Base-by-base conservation (phyloP, 92 coral and sea anemone genomes). In the Pocillopora grandis region DNA sequence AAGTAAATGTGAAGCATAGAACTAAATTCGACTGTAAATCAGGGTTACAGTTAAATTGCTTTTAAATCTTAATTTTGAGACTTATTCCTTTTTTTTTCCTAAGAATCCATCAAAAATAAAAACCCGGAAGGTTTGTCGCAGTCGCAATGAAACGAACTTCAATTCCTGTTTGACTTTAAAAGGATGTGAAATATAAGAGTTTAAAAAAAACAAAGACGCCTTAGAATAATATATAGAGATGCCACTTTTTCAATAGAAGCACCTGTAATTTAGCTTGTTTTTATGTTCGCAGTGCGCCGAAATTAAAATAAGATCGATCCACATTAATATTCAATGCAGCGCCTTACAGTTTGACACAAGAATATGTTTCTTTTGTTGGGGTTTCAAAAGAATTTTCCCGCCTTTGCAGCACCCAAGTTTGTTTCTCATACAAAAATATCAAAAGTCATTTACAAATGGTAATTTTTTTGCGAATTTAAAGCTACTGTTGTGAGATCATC, bases 261-360 rank as follows among this genome's bases (percentile, higher is more conserved):
- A 80, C 84, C 84, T 80, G 84, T 42, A 68, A 69, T 56, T 79
- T 23, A 55, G 21, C 63, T 69, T 69, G 76, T 80, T 55, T 56
- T 68, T 23, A 66, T 66, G 84, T 80, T 57, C 57, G 63, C 55
- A 57, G 56, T 80, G 84, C 58, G 58, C 61, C 35, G 56, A 69
- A 80, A 80, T 80, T 80, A 80, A 58, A 71, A 80, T 80, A 70
- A 58, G 66, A 17, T 64, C 62, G 52, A 12, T 18, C 5, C 9
- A 11, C 72, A 78, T 63, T 60, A 78, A 78, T 78, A 78, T 78
- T 78, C 82, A 78, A 21, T 42, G 0, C 23, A 10, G 1, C 83
- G 65, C 49, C 72, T 11, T 68, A 2, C 1, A 33, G 72, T 68
- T 68, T 33, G 48, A 68, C 55, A 68, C 4, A 42, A 42, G 52